Evolutionary conservation across 2,888 invertebrate genomes (phyloP).

Genomic region (Latheticus oryzae): DNA sequence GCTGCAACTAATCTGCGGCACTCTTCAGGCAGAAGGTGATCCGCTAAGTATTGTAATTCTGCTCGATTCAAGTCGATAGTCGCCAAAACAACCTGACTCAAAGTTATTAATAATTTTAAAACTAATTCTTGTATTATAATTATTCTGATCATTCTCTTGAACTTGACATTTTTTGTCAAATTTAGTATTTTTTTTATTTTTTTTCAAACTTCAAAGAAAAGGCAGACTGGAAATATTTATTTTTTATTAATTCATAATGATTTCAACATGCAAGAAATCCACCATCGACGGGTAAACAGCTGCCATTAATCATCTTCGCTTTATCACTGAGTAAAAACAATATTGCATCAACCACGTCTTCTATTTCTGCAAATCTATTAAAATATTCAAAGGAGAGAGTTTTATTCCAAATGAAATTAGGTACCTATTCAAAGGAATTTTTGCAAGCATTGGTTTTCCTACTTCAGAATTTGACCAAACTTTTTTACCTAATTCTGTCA

Average conservation of each 20-base stretch:
- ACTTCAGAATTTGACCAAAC: constrained; percentile 84
- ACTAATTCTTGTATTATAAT: too few species aligned
- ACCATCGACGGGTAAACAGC: constrained; percentile 84
- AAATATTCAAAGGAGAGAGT: too few species aligned
- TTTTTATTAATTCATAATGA: neutral
- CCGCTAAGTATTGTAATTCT: constrained; percentile 69
- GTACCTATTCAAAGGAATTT: constrained; percentile 75
- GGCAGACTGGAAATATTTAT: neutral
- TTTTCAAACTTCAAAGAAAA: neutral
- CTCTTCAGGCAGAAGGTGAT: constrained; percentile 69
- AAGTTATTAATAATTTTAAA: too few species aligned
- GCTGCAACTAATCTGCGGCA: constrained; percentile 71
- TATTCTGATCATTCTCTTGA: too few species aligned
- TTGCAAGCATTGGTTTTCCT: constrained; percentile 74
- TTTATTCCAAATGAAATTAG: constrained; percentile 4
- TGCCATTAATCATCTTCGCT: constrained; percentile 85
- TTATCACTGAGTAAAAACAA: constrained; percentile 83
- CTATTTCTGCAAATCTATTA: constrained; percentile 76
- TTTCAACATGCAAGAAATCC: constrained; percentile 66
- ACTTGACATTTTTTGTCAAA: too few species aligned
- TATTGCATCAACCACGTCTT: constrained; percentile 84
- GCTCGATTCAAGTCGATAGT: constrained; percentile 62
- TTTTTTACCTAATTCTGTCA: constrained; percentile 86
- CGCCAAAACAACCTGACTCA: neutral
- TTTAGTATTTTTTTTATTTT: neutral